Evolutionary conservation across 2,113 vertebrate species (phyloP), one percentile per base, ranked within the genome.

Genomic region (Grantiella picta): DNA sequence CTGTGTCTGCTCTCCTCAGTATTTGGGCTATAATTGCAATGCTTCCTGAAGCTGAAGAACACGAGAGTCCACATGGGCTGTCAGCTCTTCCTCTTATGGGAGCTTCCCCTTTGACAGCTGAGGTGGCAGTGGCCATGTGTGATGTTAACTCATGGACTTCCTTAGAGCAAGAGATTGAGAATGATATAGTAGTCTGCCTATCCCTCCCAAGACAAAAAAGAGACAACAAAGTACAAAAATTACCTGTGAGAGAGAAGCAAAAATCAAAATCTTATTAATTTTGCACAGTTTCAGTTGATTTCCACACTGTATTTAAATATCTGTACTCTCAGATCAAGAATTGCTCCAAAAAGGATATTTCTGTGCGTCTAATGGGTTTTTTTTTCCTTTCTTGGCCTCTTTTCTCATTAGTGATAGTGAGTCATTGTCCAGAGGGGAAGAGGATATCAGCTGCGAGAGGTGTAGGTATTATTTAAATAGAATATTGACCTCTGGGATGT

Each of bases 361-460:
- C 15, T 8, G 25, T 20, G 2, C 54, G 4, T 38, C 8, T 45
- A 22, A 7, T 1, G 15, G 15, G 14, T 2, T 17, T 47, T 40
- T 60, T 60, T 87, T 75, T 64, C 8, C 2, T 16, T 71, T 89
- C 45, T 77, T 69, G 15, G 3, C 7, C 59, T 82, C 45, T 53
- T 17, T 82, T 20, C 29, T 63, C 18, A 17, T 50, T 70, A 35
- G 6, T 11, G 7, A 25, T 13, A 18, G 7, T 64, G 16, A 61
- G 5, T 5, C 0, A 0, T 5, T 83, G 21, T 38, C 19, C 1
- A 2, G 11, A 80, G 17, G 5, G 10, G 22, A 82, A 61, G 11
- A 73, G 1, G 2, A 20, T 79, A n/a, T 40, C 11, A 1, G 2
- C 5, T 69, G 61, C 9, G 11, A 76, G 63, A 20, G 18, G 11